These are phyloP conservation scores for Ormyrus pomaceus DNA, from an alignment of 2,888 invertebrate species.

Conservation along the genomic window DNA sequence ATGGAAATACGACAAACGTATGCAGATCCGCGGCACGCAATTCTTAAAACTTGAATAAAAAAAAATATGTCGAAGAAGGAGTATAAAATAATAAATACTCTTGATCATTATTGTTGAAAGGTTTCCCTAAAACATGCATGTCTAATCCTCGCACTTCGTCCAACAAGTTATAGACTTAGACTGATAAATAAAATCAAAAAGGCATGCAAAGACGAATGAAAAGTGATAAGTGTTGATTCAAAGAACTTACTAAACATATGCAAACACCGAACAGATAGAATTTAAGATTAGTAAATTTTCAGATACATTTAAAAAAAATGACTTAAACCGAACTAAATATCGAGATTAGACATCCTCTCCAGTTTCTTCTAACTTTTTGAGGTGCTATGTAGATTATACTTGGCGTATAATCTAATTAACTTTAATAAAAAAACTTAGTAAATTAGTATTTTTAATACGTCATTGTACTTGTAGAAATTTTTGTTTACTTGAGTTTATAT, in stretches of 20 bases:
- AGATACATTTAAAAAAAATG: too few relatives aligned
- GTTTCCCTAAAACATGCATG: background rate
- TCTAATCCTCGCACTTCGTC: slow-evolving; percentile 68
- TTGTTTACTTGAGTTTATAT: too few relatives aligned
- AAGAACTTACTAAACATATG: slow-evolving; percentile 5
- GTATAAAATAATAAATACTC: background rate
- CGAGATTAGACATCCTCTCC: too few relatives aligned
- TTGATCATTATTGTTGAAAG: background rate
- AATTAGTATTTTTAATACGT: too few relatives aligned
- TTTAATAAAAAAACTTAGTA: too few relatives aligned
- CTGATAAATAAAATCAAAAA: slow-evolving; percentile 62
- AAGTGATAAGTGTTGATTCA: too few relatives aligned
- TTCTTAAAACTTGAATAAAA: slow-evolving; percentile 76
- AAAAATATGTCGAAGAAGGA: background rate
- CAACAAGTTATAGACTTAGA: slow-evolving; percentile 72
- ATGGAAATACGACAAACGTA: slow-evolving; percentile 84
- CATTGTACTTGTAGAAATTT: too few relatives aligned
- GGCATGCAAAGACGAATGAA: background rate
- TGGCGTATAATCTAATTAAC: too few relatives aligned
- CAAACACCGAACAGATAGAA: slow-evolving; percentile 7
- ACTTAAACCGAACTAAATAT: too few relatives aligned
- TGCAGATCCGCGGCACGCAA: slow-evolving; percentile 83
- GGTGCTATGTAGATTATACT: too few relatives aligned
- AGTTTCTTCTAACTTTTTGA: too few relatives aligned
- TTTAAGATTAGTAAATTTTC: slow-evolving; percentile 12